Conservation (phyloP, 64 coral and sea anemone genomes). For the Actinia equina region DNA sequence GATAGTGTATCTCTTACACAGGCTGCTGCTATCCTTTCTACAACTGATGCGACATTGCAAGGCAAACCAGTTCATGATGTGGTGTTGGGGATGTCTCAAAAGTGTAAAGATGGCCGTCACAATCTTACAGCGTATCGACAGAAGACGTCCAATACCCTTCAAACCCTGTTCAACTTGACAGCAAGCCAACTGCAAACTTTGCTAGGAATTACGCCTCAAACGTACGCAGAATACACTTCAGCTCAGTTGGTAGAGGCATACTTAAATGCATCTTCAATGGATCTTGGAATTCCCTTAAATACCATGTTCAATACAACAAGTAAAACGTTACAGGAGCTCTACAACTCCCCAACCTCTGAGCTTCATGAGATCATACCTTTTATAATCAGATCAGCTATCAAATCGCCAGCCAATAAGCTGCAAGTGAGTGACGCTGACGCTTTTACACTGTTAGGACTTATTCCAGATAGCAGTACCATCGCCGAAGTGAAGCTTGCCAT, state of each 20-base stretch:
- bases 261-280: constrained; percentile 4
- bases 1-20: constrained; percentile 42
- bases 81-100: neutral
- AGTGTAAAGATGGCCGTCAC: neutral
- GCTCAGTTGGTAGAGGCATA: neutral
- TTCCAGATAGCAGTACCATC: neutral
- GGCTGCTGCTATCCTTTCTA: constrained; percentile 26
- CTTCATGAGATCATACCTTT: neutral
- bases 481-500: neutral
- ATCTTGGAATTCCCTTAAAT: neutral
- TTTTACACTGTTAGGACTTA: neutral
- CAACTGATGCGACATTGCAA: neutral
- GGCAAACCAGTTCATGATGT: constrained; percentile 37
- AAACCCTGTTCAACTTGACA: neutral
- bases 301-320: neutral
- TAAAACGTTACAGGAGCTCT: too few species aligned
- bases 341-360: too few species aligned
- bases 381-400: neutral
- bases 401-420: neutral
- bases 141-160: neutral
- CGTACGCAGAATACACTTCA: neutral
- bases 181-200: neutral
- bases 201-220: neutral
- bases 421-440: neutral
- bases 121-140: neutral